Evolutionary conservation across 2,797 vertebrate genomes (phyloP).

Genomic region (Pseudochirops cupreus): DNA sequence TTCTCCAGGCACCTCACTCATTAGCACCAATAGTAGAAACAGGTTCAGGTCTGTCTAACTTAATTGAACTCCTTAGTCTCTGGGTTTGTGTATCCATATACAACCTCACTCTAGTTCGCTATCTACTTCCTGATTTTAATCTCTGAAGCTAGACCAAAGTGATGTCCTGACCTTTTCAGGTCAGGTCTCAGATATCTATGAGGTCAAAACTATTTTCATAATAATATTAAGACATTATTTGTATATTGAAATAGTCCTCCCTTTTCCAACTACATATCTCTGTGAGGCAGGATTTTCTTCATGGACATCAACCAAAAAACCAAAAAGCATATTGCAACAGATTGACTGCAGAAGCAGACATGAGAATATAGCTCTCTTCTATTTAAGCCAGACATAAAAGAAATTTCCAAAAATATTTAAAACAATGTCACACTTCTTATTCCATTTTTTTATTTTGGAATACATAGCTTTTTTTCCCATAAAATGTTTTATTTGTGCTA

Average conservation of each 20-base stretch:
- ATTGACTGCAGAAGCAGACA: neutral
- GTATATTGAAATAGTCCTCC: neutral
- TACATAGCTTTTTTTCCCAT: neutral
- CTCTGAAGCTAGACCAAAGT: neutral
- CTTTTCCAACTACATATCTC: neutral
- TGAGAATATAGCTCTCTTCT: neutral
- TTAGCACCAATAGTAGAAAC: neutral
- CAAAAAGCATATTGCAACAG: neutral
- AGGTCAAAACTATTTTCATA: neutral
- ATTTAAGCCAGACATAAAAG: neutral
- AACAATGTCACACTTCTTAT: neutral
- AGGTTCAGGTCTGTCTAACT: neutral
- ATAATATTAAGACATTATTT: neutral
- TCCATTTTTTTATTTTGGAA: neutral
- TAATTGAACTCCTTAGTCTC: neutral
- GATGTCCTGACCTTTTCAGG: neutral
- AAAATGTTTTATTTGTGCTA: neutral
- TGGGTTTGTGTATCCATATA: neutral
- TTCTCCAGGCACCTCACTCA: neutral
- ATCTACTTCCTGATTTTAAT: neutral
- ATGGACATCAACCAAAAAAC: neutral
- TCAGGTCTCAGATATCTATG: neutral
- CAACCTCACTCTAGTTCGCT: neutral
- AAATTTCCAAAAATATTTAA: neutral
- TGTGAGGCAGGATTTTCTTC: neutral